Conservation (phyloP, 2,113 vertebrate species). For the Pluvianellus socialis region DNA sequence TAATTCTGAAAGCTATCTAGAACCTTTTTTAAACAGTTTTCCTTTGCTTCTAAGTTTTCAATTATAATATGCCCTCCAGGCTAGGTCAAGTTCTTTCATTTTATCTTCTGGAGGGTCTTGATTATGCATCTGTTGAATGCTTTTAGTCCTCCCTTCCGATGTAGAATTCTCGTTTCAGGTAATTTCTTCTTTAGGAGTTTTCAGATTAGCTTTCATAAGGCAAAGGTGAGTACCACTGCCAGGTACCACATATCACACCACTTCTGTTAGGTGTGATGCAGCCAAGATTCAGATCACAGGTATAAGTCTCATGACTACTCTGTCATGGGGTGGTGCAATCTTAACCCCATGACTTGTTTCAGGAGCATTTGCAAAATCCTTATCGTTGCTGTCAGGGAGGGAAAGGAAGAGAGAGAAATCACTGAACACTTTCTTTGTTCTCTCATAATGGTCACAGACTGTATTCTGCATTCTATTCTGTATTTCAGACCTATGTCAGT, state of each 20-base stretch:
- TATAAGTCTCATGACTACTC: background rate
- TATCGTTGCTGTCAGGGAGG: background rate
- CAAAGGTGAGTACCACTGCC: background rate
- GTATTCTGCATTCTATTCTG: background rate
- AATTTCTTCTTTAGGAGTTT: background rate
- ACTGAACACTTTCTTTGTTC: background rate
- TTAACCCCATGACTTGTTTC: background rate
- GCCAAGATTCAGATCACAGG: background rate
- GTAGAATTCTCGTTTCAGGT: background rate
- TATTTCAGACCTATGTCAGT: background rate
- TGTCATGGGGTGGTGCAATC: background rate
- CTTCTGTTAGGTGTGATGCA: background rate
- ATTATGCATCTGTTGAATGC: background rate
- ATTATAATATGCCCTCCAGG: background rate
- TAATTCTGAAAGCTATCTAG: background rate
- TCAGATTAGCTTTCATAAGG: background rate
- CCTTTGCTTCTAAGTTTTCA: background rate
- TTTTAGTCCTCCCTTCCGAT: background rate
- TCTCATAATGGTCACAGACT: background rate
- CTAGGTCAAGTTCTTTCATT: background rate
- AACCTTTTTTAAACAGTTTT: background rate
- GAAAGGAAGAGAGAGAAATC: background rate
- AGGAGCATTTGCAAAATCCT: background rate
- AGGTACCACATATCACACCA: rapidly evolving
- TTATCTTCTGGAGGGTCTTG: background rate